Conservation (phyloP, 1,140 invertebrate genomes). For the Lepidurus arcticus region DNA sequence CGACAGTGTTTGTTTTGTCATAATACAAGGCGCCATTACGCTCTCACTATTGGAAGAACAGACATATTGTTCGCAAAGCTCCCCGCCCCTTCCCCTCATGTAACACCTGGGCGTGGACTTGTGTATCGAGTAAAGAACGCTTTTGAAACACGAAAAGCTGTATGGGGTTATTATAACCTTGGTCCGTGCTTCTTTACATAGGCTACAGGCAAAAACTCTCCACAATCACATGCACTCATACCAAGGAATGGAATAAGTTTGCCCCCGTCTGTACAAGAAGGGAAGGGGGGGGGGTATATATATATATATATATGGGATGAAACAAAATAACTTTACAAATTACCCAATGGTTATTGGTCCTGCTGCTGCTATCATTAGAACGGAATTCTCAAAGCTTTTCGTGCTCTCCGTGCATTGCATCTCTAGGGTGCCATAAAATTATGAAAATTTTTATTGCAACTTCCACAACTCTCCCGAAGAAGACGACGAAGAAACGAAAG, state of each 20-base stretch:
- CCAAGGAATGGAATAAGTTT: too few species aligned
- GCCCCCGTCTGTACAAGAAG: too few species aligned
- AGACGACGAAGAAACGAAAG: neutral
- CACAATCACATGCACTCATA: too few species aligned
- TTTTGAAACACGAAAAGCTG: neutral
- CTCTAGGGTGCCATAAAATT: slow-evolving; percentile 1
- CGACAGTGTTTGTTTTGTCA: neutral
- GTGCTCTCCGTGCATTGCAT: neutral
- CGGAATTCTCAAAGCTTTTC: neutral
- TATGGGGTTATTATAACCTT: neutral
- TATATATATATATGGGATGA: neutral
- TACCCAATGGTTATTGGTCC: neutral
- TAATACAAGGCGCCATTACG: neutral
- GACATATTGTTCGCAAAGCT: neutral
- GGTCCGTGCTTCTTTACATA: too few species aligned
- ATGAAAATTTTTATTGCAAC: neutral
- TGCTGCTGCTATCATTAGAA: neutral
- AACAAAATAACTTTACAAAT: neutral
- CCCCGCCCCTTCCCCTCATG: neutral
- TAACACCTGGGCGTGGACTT: neutral
- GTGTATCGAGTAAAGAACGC: neutral
- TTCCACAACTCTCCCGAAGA: neutral
- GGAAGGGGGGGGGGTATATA: too few species aligned
- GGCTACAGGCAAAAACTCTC: too few species aligned
- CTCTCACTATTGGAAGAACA: neutral